Evolutionary conservation across 2,888 invertebrate species (phyloP), one percentile per base, ranked within the genome.

Genomic region (Diaprepes abbreviatus): DNA sequence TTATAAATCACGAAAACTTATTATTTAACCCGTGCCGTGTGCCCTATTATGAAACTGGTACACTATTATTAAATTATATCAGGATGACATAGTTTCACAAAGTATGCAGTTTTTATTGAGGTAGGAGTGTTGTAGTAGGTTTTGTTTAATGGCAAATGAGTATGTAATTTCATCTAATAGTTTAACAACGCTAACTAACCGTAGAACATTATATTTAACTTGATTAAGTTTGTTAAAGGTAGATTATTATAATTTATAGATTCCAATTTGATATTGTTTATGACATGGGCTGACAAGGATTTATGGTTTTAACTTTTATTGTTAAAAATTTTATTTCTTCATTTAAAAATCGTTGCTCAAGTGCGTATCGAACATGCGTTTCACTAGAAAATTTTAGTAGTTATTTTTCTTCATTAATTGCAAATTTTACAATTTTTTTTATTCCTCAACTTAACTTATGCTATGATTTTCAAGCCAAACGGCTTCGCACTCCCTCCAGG

Each of bases 111-210:
- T 57, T 55, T 65, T 65, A 65, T 65, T 65, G 48, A 65, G 57
- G 65, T 65, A 33, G 65, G 65, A 65, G 63, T 52, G 50, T 50
- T 50, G n/a, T 16, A 54, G 38, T 64, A 40, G 52, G 52, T 19
- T 50, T 54, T 33, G 48, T 48, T 35, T 66, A 66, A 66, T 58
- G 19, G 66, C 36, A 50, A 21, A 58, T 66, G 57, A 66, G 43
- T 58, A 66, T 52, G 40, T 58, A 66, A 58, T 60, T n/a, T 50
- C 35, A 21, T 58, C 36, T 60, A 60, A 66, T 66, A 38, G 48
- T 31, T 50, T 66, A 66, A 66, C 50, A 9, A 54, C 35, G 31
- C n/a, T 54, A 66, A 66, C 60, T 54, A 66, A 60, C 60, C 66
- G 33, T 66, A 28, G 9, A 40, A 10, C 31, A 66, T 66, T 40